phyloP scores from a whole-genome alignment of 2,888 invertebrate genomes.

The Andrena praecox region DNA sequence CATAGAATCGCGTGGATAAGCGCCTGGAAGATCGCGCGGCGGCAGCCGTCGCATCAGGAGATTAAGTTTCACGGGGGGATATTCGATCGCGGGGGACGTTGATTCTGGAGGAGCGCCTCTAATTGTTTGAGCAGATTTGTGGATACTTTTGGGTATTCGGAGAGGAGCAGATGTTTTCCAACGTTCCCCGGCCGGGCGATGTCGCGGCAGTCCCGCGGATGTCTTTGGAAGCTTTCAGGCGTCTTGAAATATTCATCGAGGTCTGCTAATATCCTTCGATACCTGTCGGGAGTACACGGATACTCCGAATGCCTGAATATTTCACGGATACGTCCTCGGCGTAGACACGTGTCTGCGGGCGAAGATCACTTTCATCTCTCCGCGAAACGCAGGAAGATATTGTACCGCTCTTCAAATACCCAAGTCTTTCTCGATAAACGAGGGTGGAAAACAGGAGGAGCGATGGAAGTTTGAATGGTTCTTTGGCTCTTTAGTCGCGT shows the following conservation, averaged over 20 bases:
- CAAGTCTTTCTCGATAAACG: too few species aligned
- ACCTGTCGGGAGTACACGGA: neutral
- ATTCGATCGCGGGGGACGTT: neutral
- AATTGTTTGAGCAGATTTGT: neutral
- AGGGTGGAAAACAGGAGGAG: too few species aligned
- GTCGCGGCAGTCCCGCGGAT: slow-evolving; percentile 1
- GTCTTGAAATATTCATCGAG: slow-evolving; percentile 45
- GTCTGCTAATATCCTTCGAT: slow-evolving; percentile 43
- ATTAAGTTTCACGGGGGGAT: neutral
- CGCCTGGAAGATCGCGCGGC: neutral
- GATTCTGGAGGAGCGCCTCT: neutral
- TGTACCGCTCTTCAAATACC: too few species aligned
- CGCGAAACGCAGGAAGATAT: too few species aligned
- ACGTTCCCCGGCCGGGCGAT: neutral
- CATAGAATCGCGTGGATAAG: neutral
- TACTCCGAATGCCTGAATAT: slow-evolving; percentile 13
- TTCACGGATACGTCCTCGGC: slow-evolving; percentile 14
- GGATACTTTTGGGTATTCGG: slow-evolving; percentile 8
- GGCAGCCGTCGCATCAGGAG: neutral
- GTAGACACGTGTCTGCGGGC: neutral
- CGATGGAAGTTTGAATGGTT: neutral
- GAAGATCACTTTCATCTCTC: neutral
- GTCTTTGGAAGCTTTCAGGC: slow-evolving; percentile 44
- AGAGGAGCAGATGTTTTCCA: slow-evolving; percentile 13
- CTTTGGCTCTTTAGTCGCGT: neutral